A percentile compares a stretch with the other conserved stretches of the same genome.
These are phyloP conservation scores for Otus sunia DNA, from an alignment of 2,113 vertebrate genomes.

Conservation along the genomic window DNA sequence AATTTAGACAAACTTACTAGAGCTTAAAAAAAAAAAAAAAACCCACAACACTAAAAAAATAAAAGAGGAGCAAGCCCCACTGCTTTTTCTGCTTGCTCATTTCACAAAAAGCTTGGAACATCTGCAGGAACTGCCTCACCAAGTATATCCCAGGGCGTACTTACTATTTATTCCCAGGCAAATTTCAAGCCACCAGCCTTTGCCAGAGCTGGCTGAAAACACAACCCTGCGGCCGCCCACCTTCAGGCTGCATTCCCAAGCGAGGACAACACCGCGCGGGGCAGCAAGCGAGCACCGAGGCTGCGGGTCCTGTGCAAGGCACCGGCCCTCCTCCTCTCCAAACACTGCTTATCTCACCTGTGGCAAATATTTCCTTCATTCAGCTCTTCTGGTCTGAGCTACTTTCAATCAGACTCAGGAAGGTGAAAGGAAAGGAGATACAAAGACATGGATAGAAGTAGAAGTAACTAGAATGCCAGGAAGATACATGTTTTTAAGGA, in stretches of 20 bases:
- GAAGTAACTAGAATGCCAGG: neutral
- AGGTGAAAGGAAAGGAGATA: neutral
- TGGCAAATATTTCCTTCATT: neutral
- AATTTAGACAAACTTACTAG: neutral
- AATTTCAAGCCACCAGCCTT: neutral
- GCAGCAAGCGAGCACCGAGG: neutral
- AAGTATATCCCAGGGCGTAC: neutral
- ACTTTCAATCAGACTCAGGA: neutral
- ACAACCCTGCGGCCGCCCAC: neutral
- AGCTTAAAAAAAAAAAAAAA: neutral
- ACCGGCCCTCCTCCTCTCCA: neutral
- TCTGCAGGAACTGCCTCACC: neutral
- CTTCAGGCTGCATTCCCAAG: neutral
- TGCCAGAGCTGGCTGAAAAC: constrained; percentile 21
- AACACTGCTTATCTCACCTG: neutral
- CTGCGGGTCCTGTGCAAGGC: neutral
- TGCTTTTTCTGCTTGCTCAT: neutral
- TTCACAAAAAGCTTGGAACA: neutral
- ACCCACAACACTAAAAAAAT: no score
- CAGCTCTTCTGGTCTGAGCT: neutral
- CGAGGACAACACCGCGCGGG: accelerated
- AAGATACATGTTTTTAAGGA: neutral
- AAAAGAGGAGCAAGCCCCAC: neutral
- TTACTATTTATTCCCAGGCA: constrained; percentile 34
- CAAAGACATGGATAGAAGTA: neutral